Evolutionary conservation across 1,140 invertebrate genomes (phyloP).

Genomic region (Chrysopa pallens): DNA sequence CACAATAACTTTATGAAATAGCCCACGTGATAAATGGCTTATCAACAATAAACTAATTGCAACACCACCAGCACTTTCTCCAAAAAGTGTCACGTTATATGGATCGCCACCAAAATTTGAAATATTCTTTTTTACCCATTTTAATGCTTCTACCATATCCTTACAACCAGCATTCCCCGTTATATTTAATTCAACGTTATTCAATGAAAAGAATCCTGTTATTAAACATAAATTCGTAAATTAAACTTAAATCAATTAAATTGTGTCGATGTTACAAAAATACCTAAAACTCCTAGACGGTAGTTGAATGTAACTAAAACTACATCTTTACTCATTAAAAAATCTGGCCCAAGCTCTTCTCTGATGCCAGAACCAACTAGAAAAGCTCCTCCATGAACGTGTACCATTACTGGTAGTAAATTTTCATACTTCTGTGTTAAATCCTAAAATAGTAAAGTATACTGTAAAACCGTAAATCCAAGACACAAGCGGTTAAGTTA

Average conservation of each 20-base stretch:
- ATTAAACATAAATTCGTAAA: neutral
- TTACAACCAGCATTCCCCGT: slow-evolving; percentile 42
- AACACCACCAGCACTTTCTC: slow-evolving; percentile 29
- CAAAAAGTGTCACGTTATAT: slow-evolving; percentile 25
- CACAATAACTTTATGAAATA: slow-evolving; percentile 36
- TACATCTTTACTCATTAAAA: slow-evolving; percentile 34
- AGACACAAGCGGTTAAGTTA: too few species aligned
- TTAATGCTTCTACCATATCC: slow-evolving; percentile 35
- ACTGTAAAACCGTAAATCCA: too few species aligned
- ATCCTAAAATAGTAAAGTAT: slow-evolving; percentile 11
- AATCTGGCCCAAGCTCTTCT: slow-evolving; percentile 34
- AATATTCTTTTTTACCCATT: slow-evolving; percentile 37
- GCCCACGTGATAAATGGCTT: slow-evolving; percentile 11
- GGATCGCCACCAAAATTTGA: slow-evolving; percentile 27
- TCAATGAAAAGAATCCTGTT: slow-evolving; percentile 14
- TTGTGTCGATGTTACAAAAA: too few species aligned
- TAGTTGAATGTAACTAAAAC: slow-evolving; percentile 28
- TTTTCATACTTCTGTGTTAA: slow-evolving; percentile 5
- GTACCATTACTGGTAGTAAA: slow-evolving; percentile 37
- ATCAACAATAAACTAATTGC: slow-evolving; percentile 15
- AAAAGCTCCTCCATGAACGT: slow-evolving; percentile 43
- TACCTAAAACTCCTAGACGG: slow-evolving; percentile 25
- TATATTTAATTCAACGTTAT: slow-evolving; percentile 21
- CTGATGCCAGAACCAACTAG: slow-evolving; percentile 31
- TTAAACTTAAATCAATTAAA: slow-evolving; percentile 2